Base-by-base conservation (phyloP, 2,797 vertebrate genomes). In the Lycodopsis pacificus region DNA sequence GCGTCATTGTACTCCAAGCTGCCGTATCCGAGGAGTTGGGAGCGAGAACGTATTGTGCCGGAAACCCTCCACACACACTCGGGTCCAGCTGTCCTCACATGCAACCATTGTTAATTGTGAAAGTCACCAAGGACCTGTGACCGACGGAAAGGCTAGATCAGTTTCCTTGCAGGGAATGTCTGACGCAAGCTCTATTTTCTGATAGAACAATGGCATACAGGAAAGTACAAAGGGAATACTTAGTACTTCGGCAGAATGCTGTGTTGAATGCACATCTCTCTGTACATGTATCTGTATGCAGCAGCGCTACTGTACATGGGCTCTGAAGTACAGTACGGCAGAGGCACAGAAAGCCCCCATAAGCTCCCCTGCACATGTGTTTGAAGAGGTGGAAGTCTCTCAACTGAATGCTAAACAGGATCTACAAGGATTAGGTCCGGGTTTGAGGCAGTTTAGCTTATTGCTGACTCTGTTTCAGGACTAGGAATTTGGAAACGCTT, bases 341-440 rank as follows among this genome's bases (percentile, higher is more conserved):
- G 64, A 82, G 34, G 62, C 76, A 66, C 82, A 75, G 79, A 90
- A 88, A 88, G 78, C 86, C 80, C 78, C 38, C 65, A 62, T 93
- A 91, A 93, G 92, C 87, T 89, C 81, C 82, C 14, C 80, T 58
- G 77, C 84, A 77, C 83, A 90, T 83, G 83, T 91, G 87, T 92
- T 93, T 91, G 89, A 94, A 91, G 92, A 91, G 90, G 82, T 90
- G 86, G 91, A 92, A 86, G 82, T 91, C 86, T 88, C 86, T 90
- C 76, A 59, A 70, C 87, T 77, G 71, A 92, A 94, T 93, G 90
- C 90, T 92, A 91, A 95, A 93, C 92, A 91, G 93, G 90, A 92
- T 95, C 90, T 93, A 78, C 94, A 76, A 85, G 93, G 92, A 94
- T 95, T 95, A 95, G 81, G 76, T 83, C 67, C 34, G 81, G 77